Evolutionary conservation across 2,113 vertebrate species (phyloP).

Genomic region (Corythornis vintsioides): DNA sequence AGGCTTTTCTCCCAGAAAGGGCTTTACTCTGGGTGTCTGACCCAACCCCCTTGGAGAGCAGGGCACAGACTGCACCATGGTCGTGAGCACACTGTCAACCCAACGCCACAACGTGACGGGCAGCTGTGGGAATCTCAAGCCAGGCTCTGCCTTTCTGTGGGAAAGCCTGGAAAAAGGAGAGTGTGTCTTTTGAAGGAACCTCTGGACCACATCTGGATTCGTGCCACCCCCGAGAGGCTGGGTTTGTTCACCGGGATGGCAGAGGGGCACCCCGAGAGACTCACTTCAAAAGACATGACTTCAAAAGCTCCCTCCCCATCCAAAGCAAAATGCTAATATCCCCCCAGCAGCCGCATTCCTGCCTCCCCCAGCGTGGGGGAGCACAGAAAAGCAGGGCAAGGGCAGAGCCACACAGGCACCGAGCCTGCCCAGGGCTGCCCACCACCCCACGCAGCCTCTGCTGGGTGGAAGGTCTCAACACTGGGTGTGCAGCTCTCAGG

Average conservation of each 20-base stretch:
- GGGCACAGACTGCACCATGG: not conserved
- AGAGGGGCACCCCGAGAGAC: not conserved
- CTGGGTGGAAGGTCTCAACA: not conserved
- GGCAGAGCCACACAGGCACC: rapidly evolving
- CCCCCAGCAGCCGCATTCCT: constrained; percentile 20
- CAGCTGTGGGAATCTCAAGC: not conserved
- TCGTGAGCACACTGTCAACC: not conserved
- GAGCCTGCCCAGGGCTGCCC: not conserved
- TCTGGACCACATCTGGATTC: not conserved
- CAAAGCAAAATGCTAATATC: constrained; percentile 29
- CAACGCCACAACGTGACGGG: not conserved
- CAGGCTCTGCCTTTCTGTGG: not conserved
- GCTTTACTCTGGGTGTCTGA: no score
- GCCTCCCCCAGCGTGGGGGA: not conserved
- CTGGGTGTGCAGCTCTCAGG: not conserved
- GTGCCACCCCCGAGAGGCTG: not conserved
- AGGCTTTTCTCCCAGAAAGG: no score
- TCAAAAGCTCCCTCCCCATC: constrained; percentile 26
- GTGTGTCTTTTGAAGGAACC: not conserved
- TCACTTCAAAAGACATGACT: constrained; percentile 48
- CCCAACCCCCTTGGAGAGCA: not conserved
- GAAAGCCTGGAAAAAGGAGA: not conserved
- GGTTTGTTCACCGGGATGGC: not conserved
- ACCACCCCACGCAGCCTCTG: not conserved
- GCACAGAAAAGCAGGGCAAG: not conserved